These are phyloP conservation scores for Sebastes vulpes DNA, from an alignment of 2,797 vertebrate genomes.

Conservation along the genomic window DNA sequence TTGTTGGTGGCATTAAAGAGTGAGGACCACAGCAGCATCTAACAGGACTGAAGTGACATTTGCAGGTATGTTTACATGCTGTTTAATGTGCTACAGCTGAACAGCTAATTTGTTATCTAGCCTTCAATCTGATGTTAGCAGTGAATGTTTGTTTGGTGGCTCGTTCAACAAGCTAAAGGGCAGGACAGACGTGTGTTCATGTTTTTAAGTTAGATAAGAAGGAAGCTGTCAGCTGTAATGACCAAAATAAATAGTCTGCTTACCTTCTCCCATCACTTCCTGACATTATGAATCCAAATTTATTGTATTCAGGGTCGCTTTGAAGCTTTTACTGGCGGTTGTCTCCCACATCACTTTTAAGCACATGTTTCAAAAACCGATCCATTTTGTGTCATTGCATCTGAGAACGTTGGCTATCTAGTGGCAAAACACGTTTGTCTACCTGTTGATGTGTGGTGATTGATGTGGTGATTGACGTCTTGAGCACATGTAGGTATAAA, in stretches of 20 bases:
- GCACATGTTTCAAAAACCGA: no score
- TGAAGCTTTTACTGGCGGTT: no score
- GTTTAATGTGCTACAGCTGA: background rate
- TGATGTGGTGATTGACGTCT: background rate
- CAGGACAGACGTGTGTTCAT: background rate
- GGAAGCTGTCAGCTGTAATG: no score
- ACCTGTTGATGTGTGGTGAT: accelerated
- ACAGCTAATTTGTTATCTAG: background rate
- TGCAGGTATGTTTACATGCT: background rate
- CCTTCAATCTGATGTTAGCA: background rate
- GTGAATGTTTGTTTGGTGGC: background rate
- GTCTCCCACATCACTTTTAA: accelerated
- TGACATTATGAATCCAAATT: no score
- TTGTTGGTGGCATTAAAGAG: background rate
- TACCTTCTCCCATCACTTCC: no score
- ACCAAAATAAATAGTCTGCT: no score
- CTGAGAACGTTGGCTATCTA: no score
- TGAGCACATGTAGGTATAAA: background rate
- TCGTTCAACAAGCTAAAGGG: background rate
- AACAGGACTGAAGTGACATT: background rate
- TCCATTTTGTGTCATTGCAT: no score
- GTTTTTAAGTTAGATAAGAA: background rate
- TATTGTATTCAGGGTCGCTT: no score
- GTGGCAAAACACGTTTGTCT: no score
- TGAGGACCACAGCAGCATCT: background rate